Base-by-base conservation (phyloP, 1,140 invertebrate species). In the Drosophila pruinosa region DNA sequence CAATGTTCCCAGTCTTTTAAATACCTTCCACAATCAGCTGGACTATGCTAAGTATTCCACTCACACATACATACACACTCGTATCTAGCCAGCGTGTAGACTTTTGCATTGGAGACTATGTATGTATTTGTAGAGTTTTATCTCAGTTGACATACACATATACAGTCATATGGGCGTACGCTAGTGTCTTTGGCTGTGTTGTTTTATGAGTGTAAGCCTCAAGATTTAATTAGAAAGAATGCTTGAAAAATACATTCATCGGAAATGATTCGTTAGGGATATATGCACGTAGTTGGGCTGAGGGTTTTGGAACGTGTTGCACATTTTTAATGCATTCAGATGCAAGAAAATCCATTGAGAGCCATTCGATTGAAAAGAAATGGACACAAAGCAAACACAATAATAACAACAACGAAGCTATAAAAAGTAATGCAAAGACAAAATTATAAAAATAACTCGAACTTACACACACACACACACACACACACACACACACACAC, bases 401-500 rank as follows among this genome's bases (percentile, higher is more conserved):
- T 24, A 65, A 67, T n/a, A 63, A 63, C 28, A 56, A 47, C 3
- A 64, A 34, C 31, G 26, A 50, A 50, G 14, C 28, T 65, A 72
- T 65, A 58, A 82, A 82, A 77, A 80, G 78, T 57, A 62, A 73
- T 63, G 53, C 74, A 77, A 75, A 82, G 52, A 78, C 53, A 77
- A 68, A 62, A 59, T 56, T 72, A 72, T 78, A 83, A 72, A 85
- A 79, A 83, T 78, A 83, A 79, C 77, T 68, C 39, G 15, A 22
- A 47, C 36, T 39, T 38, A 38, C 5, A 38, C 39, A 47, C 2
- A 38, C n/a, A 28, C 15, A 57, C 21, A 19, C 28, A 28, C 15
- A 50, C 4, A 8, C 41, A 41, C 38, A 52, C n/a, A n/a, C n/a
- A n/a, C n/a, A 48, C 38, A 63, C 22, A 41, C 21, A 43, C 17